These are phyloP conservation scores for Panthera leo DNA, from an alignment of 2,113 vertebrate species.

Conservation along the genomic window DNA sequence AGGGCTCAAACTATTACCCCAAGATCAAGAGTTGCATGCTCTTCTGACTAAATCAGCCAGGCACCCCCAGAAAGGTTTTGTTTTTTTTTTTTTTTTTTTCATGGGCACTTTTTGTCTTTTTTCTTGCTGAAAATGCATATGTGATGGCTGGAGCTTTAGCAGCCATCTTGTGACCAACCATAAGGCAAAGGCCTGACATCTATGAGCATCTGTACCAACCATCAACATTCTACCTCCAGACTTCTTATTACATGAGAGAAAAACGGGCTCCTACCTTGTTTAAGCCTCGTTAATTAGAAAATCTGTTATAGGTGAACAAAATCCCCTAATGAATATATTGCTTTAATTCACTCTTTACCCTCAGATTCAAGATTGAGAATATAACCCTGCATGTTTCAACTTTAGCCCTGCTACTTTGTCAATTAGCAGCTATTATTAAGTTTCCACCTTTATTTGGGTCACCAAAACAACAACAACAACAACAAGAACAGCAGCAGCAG, in stretches of 20 bases:
- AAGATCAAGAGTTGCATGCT: no score
- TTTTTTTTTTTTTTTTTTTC: neutral
- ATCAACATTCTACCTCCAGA: neutral
- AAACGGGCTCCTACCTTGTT: neutral
- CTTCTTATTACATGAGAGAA: neutral
- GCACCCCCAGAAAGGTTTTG: neutral
- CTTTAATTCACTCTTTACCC: neutral
- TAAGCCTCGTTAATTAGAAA: neutral
- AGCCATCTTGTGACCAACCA: neutral
- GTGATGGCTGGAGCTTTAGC: neutral
- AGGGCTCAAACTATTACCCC: no score
- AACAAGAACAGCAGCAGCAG: neutral
- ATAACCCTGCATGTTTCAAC: neutral
- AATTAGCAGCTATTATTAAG: neutral
- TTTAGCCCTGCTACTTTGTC: neutral
- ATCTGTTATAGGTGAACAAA: neutral
- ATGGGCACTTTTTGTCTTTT: neutral
- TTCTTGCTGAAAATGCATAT: neutral
- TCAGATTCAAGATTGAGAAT: neutral
- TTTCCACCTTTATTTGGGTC: neutral
- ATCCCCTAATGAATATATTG: neutral
- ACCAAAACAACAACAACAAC: neutral
- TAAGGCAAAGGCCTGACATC: neutral
- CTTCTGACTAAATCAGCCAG: no score
- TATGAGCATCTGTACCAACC: neutral